Base-by-base conservation (phyloP, 2,888 invertebrate species). In the Branchipolynoe longqiensis region DNA sequence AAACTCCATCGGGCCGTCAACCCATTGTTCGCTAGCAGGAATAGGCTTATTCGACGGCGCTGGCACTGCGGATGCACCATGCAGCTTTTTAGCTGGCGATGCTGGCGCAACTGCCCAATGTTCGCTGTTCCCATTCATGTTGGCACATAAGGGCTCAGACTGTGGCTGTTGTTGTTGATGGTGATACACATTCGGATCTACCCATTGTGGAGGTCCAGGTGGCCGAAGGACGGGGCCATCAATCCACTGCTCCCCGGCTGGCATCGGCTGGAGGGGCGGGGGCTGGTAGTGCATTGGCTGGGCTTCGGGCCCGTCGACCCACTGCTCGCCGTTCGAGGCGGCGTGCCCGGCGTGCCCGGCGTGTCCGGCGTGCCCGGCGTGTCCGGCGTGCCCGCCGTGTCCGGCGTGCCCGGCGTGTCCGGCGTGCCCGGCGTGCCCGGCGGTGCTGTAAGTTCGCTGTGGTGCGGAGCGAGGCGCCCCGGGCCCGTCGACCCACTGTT, bases 401-500 rank as follows among this genome's bases (percentile, higher is more conserved):
- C n/a, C n/a, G n/a, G n/a, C n/a, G n/a, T n/a, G n/a, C n/a, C n/a
- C n/a, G n/a, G n/a, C n/a, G n/a, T n/a, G n/a, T n/a, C n/a, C n/a
- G n/a, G n/a, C n/a, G n/a, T n/a, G n/a, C n/a, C n/a, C n/a, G n/a
- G n/a, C n/a, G n/a, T n/a, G n/a, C n/a, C n/a, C n/a, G 54, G 54
- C 25, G 6, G 25, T 41, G 69, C n/a, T n/a, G n/a, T n/a, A n/a
- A n/a, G n/a, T n/a, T n/a, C n/a, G n/a, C n/a, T n/a, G 58, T 56
- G 40, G 54, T 1, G 87, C 83, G 25, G 41, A 54, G 14, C 54
- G 48, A 41, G 78, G 48, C 6, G 98, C 97, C 92, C 97, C 95
- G 0, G 98, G 98, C 14, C 98, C 98, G 94, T 99, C 98, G 87
- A 98, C 97, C 98, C 98, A 99, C 92, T 98, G 97, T 92, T 98